These are phyloP conservation scores for Lucifuga dentata DNA, from an alignment of 2,113 vertebrate species.

Conservation along the genomic window DNA sequence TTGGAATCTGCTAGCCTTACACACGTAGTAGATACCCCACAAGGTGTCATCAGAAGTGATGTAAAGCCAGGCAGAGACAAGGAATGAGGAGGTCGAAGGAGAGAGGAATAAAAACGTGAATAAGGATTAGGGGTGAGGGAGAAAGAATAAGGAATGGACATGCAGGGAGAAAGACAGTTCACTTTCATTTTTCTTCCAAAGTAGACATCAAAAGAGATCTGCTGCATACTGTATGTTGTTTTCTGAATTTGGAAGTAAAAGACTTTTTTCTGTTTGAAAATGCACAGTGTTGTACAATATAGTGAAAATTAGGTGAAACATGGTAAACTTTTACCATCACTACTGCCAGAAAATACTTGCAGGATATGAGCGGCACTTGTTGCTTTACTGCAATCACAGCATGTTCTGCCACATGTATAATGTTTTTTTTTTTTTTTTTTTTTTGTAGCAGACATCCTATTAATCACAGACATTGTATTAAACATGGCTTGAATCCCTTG, in stretches of 20 bases:
- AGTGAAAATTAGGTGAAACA: too few relatives aligned
- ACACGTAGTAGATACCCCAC: conserved; percentile 41
- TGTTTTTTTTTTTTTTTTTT: conserved; percentile 11
- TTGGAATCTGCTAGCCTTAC: conserved; percentile 33
- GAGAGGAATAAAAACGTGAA: conserved; percentile 16
- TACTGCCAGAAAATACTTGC: not conserved
- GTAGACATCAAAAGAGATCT: too few relatives aligned
- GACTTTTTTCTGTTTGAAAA: not conserved
- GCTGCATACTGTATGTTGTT: not conserved
- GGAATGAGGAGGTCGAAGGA: not conserved
- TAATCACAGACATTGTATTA: conserved; percentile 46
- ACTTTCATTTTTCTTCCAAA: too few relatives aligned
- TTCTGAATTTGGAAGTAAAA: not conserved
- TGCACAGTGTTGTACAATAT: too few relatives aligned
- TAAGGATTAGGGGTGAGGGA: not conserved
- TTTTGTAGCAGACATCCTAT: conserved; percentile 18
- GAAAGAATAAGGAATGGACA: not conserved
- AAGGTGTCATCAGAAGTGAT: conserved; percentile 40
- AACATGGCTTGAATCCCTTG: conserved; percentile 35
- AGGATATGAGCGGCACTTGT: not conserved
- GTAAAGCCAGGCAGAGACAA: conserved; percentile 4
- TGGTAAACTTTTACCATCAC: not conserved
- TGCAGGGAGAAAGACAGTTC: not conserved
- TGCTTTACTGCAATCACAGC: not conserved
- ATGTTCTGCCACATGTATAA: not conserved